Base-by-base conservation (phyloP, 2,797 vertebrate species). In the Erethizon dorsatum region DNA sequence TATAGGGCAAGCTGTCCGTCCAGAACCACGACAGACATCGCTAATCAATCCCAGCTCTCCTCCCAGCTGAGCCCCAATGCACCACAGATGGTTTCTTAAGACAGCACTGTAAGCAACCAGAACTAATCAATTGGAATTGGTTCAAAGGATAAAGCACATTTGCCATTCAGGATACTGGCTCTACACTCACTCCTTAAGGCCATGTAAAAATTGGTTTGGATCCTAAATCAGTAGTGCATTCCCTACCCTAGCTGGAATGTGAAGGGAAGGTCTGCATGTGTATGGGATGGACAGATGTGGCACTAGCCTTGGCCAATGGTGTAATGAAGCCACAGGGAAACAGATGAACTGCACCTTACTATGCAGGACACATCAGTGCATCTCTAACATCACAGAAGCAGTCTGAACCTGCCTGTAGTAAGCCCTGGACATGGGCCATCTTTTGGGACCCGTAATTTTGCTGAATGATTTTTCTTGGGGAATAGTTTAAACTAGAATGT, bases 131-230 rank as follows among this genome's bases (percentile, higher is more conserved):
- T 84, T 97, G 95, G 97, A 97, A 73, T 91, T 91, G 94, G 97
- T 97, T 97, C 97, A 97, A 98, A 97, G 96, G 88, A 97, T 95
- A 95, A 97, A 98, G 91, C 80, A 96, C 91, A 95, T 96, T 96
- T 97, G 90, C 90, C 83, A 97, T 95, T 95, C 96, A 97, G 94
- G 78, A 86, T 73, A 89, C 90, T 91, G 96, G 96, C 83, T 97
- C 92, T 84, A 80, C 50, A 83, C 50, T 95, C 75, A 96, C 79
- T 83, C 88, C 94, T 94, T 73, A 47, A 59, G 97, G 96, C 79
- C 92, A 95, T 86, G 83, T 89, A 95, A 97, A 96, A 94, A 65
- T 80, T 83, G 77, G 80, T 95, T 94, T 95, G 85, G 80, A 95
- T 95, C 69, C 83, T 94, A 90, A 97, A 56, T 95, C 59, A 73